Evolutionary conservation across 2,888 invertebrate genomes (phyloP).

Genomic region (Crematogaster levior): DNA sequence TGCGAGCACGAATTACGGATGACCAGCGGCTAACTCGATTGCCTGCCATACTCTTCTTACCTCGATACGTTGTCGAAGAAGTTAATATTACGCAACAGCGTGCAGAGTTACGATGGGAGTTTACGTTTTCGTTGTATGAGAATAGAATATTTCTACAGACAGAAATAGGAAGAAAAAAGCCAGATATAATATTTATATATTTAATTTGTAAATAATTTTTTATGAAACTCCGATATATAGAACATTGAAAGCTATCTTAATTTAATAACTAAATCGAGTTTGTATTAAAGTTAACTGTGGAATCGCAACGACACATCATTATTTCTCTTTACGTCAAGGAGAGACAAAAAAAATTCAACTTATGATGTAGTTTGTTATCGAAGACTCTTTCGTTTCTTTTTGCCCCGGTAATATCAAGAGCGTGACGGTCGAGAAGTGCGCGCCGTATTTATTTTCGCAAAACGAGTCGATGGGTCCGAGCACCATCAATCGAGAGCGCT

Average conservation of each 20-base stretch:
- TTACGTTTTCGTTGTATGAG: slow-evolving; percentile 43
- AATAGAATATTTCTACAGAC: slow-evolving; percentile 22
- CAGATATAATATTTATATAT: background rate
- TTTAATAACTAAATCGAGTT: slow-evolving; percentile 1
- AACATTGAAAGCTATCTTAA: background rate
- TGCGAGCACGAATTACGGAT: slow-evolving; percentile 63
- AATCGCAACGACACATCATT: slow-evolving; percentile 2
- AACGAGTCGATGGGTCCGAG: slow-evolving; percentile 46
- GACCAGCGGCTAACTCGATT: slow-evolving; percentile 73
- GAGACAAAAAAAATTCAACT: background rate
- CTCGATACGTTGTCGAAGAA: slow-evolving; percentile 64
- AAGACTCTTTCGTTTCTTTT: slow-evolving; percentile 11
- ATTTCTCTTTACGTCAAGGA: background rate
- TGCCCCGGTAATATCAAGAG: slow-evolving; percentile 25
- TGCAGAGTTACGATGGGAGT: slow-evolving; percentile 39
- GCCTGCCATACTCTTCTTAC: slow-evolving; percentile 68
- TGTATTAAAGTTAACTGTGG: background rate
- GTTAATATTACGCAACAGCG: slow-evolving; percentile 60
- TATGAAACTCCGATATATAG: background rate
- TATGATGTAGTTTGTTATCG: slow-evolving; percentile 19
- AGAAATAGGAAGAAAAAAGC: background rate
- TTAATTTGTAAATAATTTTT: background rate
- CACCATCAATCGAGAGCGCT: slow-evolving; percentile 65
- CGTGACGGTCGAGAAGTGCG: slow-evolving; percentile 57
- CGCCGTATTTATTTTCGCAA: slow-evolving; percentile 63